Base-by-base conservation (phyloP, 2,888 invertebrate genomes). In the Atrina japonica region DNA sequence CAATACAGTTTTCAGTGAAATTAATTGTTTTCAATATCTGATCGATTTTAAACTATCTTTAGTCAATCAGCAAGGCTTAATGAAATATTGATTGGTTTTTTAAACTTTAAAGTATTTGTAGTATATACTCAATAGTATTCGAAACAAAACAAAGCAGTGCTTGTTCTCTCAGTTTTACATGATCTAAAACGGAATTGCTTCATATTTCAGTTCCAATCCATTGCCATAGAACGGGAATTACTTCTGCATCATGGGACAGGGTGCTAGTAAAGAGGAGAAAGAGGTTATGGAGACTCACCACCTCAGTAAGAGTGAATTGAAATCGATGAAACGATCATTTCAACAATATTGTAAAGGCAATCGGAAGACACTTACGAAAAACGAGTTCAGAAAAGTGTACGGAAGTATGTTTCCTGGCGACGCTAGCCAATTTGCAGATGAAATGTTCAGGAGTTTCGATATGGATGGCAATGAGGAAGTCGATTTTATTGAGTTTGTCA, bases 401-500 rank as follows among this genome's bases (percentile, higher is more conserved):
- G 25, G 35, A 2, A 49, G 49, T n/a, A 29, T 61, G 30, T 61
- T 61, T 30, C 61, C 61, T 5, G 61, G 61, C 14, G 30, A 61
- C 21, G 29, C 61, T 2, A 11, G 18, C 14, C 18, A 50, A 23
- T 61, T 47, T 30, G 61, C 49, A 3, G 61, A 61, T 23, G 49
- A 61, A 35, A 61, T 61, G 61, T 61, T 61, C 49, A 45, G 61
- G 14, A 29, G 45, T 14, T 47, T 43, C 3, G 61, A 61, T 30
- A 49, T 49, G 14, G 49, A 61, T 11, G 49, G 43, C 1, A 30
- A 61, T 16, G 49, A 47, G 29, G 21, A 49, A 23, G 61, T 61
- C 9, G 61, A 61, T 49, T 61, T 61, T 49, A 23, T 35, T 30
- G 61, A 61, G 27, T 61, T 61, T 23, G 61, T 61, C 9, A n/a